These are phyloP conservation scores for Euzophera pinguis DNA, from an alignment of 2,888 invertebrate species.

Conservation along the genomic window DNA sequence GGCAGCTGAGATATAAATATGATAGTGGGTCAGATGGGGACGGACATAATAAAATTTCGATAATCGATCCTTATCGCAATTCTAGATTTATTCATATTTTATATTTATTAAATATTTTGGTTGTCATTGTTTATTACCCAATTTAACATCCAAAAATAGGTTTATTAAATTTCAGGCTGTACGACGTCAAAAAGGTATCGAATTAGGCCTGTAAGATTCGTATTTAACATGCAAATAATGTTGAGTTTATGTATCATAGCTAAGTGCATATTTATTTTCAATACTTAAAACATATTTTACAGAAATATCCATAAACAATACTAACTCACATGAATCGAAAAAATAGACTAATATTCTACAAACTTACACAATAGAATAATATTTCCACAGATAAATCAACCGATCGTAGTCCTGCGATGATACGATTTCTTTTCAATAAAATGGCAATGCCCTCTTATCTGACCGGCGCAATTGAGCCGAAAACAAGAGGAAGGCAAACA, in stretches of 20 bases:
- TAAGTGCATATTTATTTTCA: too few relatives aligned
- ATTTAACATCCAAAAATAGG: too few relatives aligned
- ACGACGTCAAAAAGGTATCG: too few relatives aligned
- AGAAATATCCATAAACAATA: too few relatives aligned
- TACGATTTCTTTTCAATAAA: slow-evolving; percentile 52
- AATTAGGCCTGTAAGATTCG: too few relatives aligned
- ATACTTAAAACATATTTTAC: too few relatives aligned
- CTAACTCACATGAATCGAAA: too few relatives aligned
- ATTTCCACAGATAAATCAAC: slow-evolving; percentile 30
- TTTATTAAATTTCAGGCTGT: too few relatives aligned
- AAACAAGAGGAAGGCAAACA: slow-evolving; percentile 69
- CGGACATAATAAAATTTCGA: slow-evolving; percentile 55
- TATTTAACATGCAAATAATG: too few relatives aligned
- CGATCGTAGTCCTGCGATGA: slow-evolving; percentile 39
- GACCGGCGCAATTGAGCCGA: slow-evolving; percentile 60
- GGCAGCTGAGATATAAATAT: slow-evolving; percentile 43
- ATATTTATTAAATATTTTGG: background rate
- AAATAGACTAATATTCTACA: too few relatives aligned
- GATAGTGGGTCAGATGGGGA: slow-evolving; percentile 57
- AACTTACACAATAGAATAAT: slow-evolving; percentile 14
- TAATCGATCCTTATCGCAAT: slow-evolving; percentile 43
- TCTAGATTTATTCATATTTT: background rate
- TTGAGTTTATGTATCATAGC: too few relatives aligned
- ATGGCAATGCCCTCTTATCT: slow-evolving; percentile 65
- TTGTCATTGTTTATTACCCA: too few relatives aligned